Conservation (phyloP, 2,888 invertebrate genomes). For the Dyspetes luteomarginatus region DNA sequence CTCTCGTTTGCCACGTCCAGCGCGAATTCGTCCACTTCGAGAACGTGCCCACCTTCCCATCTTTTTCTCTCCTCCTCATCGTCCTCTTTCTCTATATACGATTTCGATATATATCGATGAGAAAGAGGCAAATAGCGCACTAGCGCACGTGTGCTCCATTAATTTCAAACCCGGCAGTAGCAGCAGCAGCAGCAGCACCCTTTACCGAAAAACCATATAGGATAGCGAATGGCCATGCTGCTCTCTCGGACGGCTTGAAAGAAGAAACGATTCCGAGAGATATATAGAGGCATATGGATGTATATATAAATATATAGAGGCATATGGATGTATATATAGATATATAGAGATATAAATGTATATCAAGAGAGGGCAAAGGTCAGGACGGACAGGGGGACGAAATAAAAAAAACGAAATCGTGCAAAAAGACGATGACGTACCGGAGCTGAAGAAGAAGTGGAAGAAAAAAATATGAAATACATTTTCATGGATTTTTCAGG, state of each 20-base stretch:
- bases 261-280: slow-evolving; percentile 35
- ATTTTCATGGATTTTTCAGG: slow-evolving; percentile 32
- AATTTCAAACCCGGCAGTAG: slow-evolving; percentile 68
- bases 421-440: neutral
- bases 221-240: slow-evolving; percentile 47
- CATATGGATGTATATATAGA: too few species aligned
- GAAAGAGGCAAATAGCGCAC: slow-evolving; percentile 58
- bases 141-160: slow-evolving; percentile 79
- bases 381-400: neutral
- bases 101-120: slow-evolving; percentile 65
- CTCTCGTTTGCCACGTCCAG: slow-evolving; percentile 38
- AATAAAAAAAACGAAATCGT: neutral
- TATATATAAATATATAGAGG: neutral
- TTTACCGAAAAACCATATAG: slow-evolving; percentile 56
- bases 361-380: neutral
- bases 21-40: slow-evolving; percentile 56
- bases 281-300: neutral
- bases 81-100: slow-evolving; percentile 12
- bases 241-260: slow-evolving; percentile 33
- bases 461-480: slow-evolving; percentile 10
- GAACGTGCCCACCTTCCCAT: slow-evolving; percentile 47
- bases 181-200: slow-evolving; percentile 48
- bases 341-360: neutral
- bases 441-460: neutral
- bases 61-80: slow-evolving; percentile 6